A percentile compares a stretch with the other conserved stretches of the same genome.
phyloP scores from a whole-genome alignment of 2,888 invertebrate species.

The Eupithecia subfuscata region DNA sequence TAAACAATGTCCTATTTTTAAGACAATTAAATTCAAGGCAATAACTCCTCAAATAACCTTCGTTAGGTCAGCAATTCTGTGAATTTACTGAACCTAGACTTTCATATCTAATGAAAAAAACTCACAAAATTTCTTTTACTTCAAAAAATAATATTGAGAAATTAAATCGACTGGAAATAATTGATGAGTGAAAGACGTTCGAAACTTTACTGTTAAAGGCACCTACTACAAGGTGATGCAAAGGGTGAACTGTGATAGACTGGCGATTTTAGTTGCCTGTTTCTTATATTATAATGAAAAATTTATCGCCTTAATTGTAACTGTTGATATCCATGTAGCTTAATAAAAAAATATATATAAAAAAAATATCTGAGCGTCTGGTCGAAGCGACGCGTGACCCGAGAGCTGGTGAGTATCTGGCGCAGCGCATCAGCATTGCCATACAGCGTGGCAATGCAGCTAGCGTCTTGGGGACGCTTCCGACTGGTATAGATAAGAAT shows the following conservation, averaged over 20 bases:
- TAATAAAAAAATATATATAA: no score
- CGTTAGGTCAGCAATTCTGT: neutral
- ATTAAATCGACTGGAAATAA: conserved; percentile 30
- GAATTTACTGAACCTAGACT: conserved; percentile 2
- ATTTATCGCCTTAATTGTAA: no score
- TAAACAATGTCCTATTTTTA: neutral
- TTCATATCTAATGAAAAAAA: neutral
- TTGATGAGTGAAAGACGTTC: conserved; percentile 12
- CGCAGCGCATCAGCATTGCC: no score
- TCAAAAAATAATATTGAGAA: conserved; percentile 9
- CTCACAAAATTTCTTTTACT: neutral
- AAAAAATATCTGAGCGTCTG: no score
- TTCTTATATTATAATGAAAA: no score
- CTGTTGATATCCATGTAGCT: no score
- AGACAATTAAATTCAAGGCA: neutral
- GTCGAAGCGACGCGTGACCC: no score
- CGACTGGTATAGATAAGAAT: no score
- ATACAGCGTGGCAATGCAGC: no score
- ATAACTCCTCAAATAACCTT: neutral
- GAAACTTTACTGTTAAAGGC: neutral
- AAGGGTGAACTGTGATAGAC: neutral
- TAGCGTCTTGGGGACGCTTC: no score
- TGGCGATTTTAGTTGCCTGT: neutral
- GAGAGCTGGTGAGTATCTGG: no score
- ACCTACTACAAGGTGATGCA: neutral